These are phyloP conservation scores for Monodelphis domestica DNA, from an alignment of 2,797 vertebrate species.

Conservation along the genomic window DNA sequence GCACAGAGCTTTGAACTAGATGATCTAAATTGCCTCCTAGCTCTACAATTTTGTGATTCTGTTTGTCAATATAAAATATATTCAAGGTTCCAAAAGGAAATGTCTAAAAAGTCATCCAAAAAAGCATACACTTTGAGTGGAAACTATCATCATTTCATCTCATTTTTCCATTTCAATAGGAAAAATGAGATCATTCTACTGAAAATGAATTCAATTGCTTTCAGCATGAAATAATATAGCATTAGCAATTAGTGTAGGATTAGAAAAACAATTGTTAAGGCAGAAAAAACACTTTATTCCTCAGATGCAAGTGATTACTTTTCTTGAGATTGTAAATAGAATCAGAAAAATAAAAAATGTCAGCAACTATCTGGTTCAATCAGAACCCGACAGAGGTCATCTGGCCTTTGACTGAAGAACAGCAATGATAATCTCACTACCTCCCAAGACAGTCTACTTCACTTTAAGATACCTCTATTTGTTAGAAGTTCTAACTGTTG, in stretches of 20 bases:
- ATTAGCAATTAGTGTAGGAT: not conserved
- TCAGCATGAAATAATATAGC: not conserved
- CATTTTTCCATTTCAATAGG: not conserved
- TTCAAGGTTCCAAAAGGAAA: constrained; percentile 32
- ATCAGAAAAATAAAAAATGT: not conserved
- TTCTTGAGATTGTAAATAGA: not conserved
- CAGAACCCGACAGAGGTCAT: not conserved
- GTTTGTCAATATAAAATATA: constrained; percentile 41
- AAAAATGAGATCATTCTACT: not conserved
- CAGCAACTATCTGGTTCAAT: not conserved
- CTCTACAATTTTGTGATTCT: constrained; percentile 46
- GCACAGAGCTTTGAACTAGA: not conserved
- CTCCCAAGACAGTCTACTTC: not conserved
- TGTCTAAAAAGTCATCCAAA: constrained; percentile 43
- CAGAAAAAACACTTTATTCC: not conserved
- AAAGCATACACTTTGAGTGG: constrained; percentile 13
- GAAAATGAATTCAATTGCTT: not conserved
- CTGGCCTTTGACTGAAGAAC: not conserved
- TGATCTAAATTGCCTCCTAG: not conserved
- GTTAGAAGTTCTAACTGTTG: not conserved
- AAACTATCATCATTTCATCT: not conserved
- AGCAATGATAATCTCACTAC: not conserved
- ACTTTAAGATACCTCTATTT: not conserved
- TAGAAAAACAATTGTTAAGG: not conserved
- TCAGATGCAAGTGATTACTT: not conserved